A percentile compares a stretch with the other conserved stretches of the same genome.
phyloP scores from a whole-genome alignment of 2,888 invertebrate genomes.

The Subacronicta megacephala region DNA sequence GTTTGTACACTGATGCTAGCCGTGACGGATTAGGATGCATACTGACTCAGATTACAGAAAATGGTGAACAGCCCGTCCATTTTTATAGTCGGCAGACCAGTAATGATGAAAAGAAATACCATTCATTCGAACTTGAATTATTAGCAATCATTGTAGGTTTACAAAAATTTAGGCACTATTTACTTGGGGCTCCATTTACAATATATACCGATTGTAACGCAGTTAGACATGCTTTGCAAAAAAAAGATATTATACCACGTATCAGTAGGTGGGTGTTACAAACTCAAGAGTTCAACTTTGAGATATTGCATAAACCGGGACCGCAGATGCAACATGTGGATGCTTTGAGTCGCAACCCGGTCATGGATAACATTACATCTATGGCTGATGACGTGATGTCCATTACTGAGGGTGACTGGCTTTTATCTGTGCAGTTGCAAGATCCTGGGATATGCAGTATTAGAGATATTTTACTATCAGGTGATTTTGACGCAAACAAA shows the following conservation, averaged over 20 bases:
- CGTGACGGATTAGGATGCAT: slow-evolving; percentile 6
- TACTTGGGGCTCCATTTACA: neutral
- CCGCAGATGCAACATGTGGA: slow-evolving; percentile 15
- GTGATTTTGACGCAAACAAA: slow-evolving; percentile 46
- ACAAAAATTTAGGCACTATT: slow-evolving; percentile 62
- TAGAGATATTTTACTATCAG: slow-evolving; percentile 32
- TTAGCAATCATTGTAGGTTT: slow-evolving; percentile 25
- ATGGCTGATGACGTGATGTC: slow-evolving; percentile 30
- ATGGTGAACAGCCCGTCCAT: slow-evolving; percentile 13
- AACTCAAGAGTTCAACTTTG: slow-evolving; percentile 16
- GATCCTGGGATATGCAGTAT: neutral
- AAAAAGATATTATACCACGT: slow-evolving; percentile 7
- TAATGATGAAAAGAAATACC: slow-evolving; percentile 24
- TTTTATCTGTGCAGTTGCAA: slow-evolving; percentile 2
- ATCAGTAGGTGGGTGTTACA: slow-evolving; percentile 11
- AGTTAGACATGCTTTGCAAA: slow-evolving; percentile 2
- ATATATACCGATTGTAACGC: slow-evolving; percentile 16
- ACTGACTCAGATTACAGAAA: neutral
- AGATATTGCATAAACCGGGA: slow-evolving; percentile 14
- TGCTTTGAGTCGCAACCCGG: slow-evolving; percentile 14
- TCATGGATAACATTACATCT: too few species aligned
- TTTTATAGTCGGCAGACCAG: slow-evolving; percentile 19
- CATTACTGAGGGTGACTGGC: slow-evolving; percentile 19
- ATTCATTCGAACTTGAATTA: slow-evolving; percentile 28
- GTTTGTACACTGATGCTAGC: slow-evolving; percentile 6